Base-by-base conservation (phyloP, 2,888 invertebrate genomes). In the Machimus atricapillus region DNA sequence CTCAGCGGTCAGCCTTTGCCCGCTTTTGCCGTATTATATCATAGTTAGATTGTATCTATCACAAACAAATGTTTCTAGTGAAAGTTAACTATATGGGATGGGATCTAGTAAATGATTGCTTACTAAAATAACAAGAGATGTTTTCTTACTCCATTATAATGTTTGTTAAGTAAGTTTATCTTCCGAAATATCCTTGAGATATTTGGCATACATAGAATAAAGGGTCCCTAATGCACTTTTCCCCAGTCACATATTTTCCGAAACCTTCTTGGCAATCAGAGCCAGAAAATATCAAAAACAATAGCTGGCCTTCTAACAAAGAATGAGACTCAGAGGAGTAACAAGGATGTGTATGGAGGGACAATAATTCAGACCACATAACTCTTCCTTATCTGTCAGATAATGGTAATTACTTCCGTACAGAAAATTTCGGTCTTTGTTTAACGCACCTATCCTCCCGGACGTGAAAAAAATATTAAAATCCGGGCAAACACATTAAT, bases 391-490 rank as follows among this genome's bases (percentile, higher is more conserved):
- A 66, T 66, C 66, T 66, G 66, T 23, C 27, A 66, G 66, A 66
- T 66, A 66, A 66, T 66, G 66, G 66, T 78, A 43, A 78, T 78
- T 78, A 43, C 43, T 78, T 78, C 43, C 78, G 12, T 12, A 43
- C 37, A 43, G 78, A 78, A 77, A 43, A 7, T 40, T 78, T 43
- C 9, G 40, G 78, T 46, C 43, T 78, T 78, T 37, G 34, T 76
- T 34, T n/a, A 76, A 76, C 76, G 37, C 76, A 34, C 34, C 76
- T n/a, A 34, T 37, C 34, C 34, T 31, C 4, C 37, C 2, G 78
- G 43, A 78, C 40, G 40, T 78, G 43, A n/a, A 43, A 78, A 78
- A 78, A 78, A 23, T 78, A 78, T 66, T 66, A 40, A 78, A 78
- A 78, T 23, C 23, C 23, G 46, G 43, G 78, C 43, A 37, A 78